Conservation (phyloP, 2,888 invertebrate genomes). For the Chrysotoxum bicinctum region DNA sequence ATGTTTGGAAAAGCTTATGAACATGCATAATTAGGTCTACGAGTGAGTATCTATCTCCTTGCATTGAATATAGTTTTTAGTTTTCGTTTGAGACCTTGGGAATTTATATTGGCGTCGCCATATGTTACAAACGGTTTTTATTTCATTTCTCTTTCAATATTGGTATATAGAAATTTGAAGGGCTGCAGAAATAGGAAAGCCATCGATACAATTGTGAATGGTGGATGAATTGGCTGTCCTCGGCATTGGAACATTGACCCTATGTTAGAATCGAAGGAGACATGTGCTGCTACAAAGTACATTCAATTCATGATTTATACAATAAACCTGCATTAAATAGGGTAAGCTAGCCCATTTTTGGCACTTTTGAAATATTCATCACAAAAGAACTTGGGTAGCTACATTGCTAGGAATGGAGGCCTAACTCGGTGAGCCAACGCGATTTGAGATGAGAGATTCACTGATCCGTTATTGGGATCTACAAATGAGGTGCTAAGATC, state of each 20-base stretch:
- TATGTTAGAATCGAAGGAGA: neutral
- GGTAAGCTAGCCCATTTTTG: neutral
- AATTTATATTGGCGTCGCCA: neutral
- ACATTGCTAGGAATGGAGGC: too few relatives aligned
- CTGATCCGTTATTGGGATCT: too few relatives aligned
- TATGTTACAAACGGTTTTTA: neutral
- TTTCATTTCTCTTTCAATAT: constrained; percentile 3
- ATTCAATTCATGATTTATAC: neutral
- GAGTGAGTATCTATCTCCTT: neutral
- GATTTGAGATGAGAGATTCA: too few relatives aligned
- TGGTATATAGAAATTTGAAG: constrained; percentile 8
- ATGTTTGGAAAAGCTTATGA: constrained; percentile 56
- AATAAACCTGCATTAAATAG: neutral
- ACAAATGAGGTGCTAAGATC: too few relatives aligned
- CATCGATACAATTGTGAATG: constrained; percentile 19
- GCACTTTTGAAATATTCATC: neutral
- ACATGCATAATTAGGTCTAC: constrained; percentile 33
- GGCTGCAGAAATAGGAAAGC: neutral
- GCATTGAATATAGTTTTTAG: constrained; percentile 10
- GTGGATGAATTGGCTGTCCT: neutral
- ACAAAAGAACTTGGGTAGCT: too few relatives aligned
- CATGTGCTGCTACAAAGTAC: neutral
- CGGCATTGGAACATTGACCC: constrained; percentile 49
- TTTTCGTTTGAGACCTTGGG: constrained; percentile 47
- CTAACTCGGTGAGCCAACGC: too few relatives aligned